These are phyloP conservation scores for Molorchus minor DNA, from an alignment of 2,888 invertebrate genomes.

Conservation along the genomic window DNA sequence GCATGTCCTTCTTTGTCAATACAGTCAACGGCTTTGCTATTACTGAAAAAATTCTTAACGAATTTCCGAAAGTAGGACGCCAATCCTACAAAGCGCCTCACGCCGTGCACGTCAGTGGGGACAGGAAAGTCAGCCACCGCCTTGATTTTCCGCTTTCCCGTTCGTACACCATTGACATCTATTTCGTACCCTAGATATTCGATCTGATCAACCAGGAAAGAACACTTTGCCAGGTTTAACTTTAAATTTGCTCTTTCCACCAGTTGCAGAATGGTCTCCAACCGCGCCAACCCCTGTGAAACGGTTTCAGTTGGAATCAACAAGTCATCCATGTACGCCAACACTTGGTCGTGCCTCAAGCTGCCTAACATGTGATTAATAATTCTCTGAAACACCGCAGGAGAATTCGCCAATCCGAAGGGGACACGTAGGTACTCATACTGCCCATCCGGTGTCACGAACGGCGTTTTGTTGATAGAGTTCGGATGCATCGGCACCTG, in stretches of 20 bases:
- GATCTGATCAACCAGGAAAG: constrained; percentile 26
- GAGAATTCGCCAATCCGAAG: constrained; percentile 55
- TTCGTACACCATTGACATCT: constrained; percentile 23
- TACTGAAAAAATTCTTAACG: too few species aligned
- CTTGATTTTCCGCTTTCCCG: too few species aligned
- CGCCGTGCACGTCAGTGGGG: too few species aligned
- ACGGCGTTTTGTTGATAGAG: constrained; percentile 49
- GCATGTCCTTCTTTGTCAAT: constrained; percentile 18
- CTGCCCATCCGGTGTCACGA: constrained; percentile 49
- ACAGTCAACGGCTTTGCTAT: constrained; percentile 19
- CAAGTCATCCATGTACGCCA: too few species aligned
- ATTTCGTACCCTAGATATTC: constrained; percentile 38
- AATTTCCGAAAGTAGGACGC: too few species aligned
- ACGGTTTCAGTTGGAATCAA: too few species aligned
- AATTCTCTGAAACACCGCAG: constrained; percentile 42
- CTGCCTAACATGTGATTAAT: constrained; percentile 30
- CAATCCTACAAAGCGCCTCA: too few species aligned
- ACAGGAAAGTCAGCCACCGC: too few species aligned
- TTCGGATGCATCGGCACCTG: constrained; percentile 47
- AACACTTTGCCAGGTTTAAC: constrained; percentile 33
- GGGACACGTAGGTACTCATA: constrained; percentile 53
- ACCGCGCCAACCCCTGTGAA: too few species aligned
- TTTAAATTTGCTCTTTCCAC: constrained; percentile 28
- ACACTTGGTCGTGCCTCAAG: constrained; percentile 17
- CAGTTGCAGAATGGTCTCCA: too few species aligned